These are phyloP conservation scores for Theristus sp. DNA, from an alignment of 2,888 invertebrate genomes.

Conservation along the genomic window DNA sequence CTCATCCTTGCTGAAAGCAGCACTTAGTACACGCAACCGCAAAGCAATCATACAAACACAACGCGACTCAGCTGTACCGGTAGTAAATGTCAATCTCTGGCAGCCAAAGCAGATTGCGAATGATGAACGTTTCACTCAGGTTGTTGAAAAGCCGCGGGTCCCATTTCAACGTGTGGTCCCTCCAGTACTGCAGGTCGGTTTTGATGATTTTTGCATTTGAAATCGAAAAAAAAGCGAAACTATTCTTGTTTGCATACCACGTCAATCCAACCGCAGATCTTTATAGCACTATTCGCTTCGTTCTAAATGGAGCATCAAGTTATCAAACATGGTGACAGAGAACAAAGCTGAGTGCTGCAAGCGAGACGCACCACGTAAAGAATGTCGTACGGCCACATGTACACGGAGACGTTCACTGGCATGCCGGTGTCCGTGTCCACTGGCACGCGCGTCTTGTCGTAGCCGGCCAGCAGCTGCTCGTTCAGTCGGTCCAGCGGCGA, in stretches of 20 bases:
- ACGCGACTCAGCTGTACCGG: too few relatives aligned
- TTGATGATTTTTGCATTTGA: background rate
- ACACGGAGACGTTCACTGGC: background rate
- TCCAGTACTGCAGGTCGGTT: background rate
- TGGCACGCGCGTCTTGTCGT: background rate
- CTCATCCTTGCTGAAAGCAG: background rate
- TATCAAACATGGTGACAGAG: too few relatives aligned
- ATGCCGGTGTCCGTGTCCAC: background rate
- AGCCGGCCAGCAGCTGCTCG: background rate
- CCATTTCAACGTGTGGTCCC: background rate
- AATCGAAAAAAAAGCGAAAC: too few relatives aligned
- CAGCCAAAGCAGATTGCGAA: background rate
- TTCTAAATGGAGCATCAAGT: too few relatives aligned
- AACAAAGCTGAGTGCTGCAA: background rate
- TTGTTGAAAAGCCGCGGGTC: background rate
- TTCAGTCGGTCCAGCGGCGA: background rate
- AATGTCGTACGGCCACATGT: background rate
- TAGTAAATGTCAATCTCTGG: background rate
- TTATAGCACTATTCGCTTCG: background rate
- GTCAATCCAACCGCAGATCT: background rate
- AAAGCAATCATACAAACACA: too few relatives aligned
- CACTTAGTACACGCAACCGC: too few relatives aligned
- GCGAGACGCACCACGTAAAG: background rate
- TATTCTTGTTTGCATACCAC: background rate
- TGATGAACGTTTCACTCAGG: background rate